Evolutionary conservation across 2,797 vertebrate species (phyloP).

Genomic region (Chaetophractus vellerosus): DNA sequence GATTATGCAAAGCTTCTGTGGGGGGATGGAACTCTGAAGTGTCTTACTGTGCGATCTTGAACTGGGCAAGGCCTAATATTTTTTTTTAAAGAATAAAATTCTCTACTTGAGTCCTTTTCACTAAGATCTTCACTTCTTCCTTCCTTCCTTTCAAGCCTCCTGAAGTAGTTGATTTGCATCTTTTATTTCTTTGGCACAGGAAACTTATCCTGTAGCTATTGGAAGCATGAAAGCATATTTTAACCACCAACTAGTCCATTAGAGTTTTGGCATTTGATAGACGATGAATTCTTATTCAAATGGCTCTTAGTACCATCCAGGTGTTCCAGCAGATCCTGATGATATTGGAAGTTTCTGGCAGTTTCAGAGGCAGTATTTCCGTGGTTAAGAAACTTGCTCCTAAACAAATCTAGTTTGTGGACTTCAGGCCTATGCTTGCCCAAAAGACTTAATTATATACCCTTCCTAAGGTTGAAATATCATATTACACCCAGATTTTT

Average conservation of each 20-base stretch:
- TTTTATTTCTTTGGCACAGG: constrained; percentile 44
- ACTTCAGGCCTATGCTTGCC: not conserved
- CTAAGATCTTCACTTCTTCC: not conserved
- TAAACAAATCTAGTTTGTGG: constrained; percentile 62
- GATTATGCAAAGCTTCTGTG: too few relatives aligned
- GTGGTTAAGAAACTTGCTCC: constrained; percentile 51
- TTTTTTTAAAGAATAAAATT: constrained; percentile 37
- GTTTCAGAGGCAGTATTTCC: constrained; percentile 42
- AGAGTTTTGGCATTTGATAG: constrained; percentile 7
- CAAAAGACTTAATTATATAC: constrained; percentile 50
- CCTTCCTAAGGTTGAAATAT: constrained; percentile 39
- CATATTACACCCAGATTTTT: constrained; percentile 24
- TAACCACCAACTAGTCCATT: constrained; percentile 41
- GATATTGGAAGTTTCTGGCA: constrained; percentile 19
- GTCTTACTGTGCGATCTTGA: too few relatives aligned
- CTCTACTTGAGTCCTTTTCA: constrained; percentile 1
- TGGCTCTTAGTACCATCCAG: constrained; percentile 11
- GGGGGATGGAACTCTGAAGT: too few relatives aligned
- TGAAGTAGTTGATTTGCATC: not conserved
- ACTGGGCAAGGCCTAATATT: not conserved
- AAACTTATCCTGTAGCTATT: constrained; percentile 45
- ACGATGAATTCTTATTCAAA: constrained; percentile 50
- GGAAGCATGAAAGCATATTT: constrained; percentile 41
- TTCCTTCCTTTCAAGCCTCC: constrained; percentile 38
- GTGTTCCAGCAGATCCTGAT: constrained; percentile 21